Conservation (phyloP, 2,113 vertebrate genomes). For the Ctenomys sociabilis region DNA sequence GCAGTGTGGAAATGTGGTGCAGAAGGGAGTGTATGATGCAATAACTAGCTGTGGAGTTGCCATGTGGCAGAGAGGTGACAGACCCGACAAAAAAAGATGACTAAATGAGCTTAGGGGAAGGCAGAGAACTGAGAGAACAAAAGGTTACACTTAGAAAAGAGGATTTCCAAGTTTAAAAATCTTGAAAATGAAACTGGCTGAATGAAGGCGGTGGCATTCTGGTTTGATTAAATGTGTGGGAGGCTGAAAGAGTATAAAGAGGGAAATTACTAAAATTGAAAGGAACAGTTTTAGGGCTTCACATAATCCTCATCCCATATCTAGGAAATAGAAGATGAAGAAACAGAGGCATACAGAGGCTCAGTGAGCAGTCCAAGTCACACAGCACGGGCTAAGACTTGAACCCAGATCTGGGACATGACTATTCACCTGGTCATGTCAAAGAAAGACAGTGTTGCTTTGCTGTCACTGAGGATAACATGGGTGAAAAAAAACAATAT, state of each 20-base stretch:
- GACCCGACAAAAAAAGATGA: background rate
- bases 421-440: background rate
- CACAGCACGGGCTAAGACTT: background rate
- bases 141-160: constrained; percentile 52
- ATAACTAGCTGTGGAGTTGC: background rate
- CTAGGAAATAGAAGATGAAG: background rate
- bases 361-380: background rate
- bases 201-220: background rate
- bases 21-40: background rate
- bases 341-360: background rate
- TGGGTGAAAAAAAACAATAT: background rate
- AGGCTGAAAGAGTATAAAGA: constrained; percentile 42
- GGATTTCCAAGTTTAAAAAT: constrained; percentile 58
- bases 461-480: background rate
- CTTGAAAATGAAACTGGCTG: constrained; percentile 63
- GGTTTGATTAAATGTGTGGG: constrained; percentile 53
- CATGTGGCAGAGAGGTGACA: background rate
- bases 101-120: background rate
- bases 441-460: background rate
- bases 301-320: background rate
- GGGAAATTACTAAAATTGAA: constrained; percentile 62
- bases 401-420: background rate
- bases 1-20: background rate
- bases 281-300: constrained; percentile 29
- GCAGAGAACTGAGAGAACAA: constrained; percentile 16